Evolutionary conservation across 1,140 invertebrate genomes (phyloP).

Genomic region (Apolygus lucorum): DNA sequence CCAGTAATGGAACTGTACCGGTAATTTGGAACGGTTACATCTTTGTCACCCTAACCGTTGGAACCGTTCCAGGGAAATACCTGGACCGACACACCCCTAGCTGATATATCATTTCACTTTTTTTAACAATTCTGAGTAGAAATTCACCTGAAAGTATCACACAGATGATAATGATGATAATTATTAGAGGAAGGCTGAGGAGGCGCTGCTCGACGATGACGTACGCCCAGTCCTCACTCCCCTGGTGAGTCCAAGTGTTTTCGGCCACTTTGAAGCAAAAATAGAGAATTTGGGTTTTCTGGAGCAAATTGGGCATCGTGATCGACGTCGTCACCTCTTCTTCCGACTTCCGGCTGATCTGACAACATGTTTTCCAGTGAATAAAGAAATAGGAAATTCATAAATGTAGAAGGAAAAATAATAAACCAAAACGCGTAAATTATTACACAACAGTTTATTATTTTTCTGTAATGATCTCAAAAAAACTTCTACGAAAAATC

Average conservation of each 20-base stretch:
- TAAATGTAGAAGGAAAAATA: background rate
- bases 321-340: background rate
- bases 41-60: no score
- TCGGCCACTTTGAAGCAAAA: background rate
- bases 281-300: background rate
- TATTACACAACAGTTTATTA: background rate
- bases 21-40: no score
- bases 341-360: background rate
- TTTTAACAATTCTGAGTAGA: background rate
- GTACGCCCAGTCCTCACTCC: background rate
- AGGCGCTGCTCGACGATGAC: slow-evolving; percentile 12
- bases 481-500: no score
- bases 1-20: no score
- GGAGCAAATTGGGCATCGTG: background rate
- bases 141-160: background rate
- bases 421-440: background rate
- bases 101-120: background rate
- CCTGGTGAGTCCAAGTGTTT: slow-evolving; percentile 6
- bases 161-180: slow-evolving; percentile 9
- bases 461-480: background rate
- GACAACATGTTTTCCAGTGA: background rate
- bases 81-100: no score
- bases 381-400: background rate
- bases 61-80: no score
- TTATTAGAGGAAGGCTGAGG: background rate